phyloP scores from a whole-genome alignment of 2,797 vertebrate genomes.

The Nasua narica region DNA sequence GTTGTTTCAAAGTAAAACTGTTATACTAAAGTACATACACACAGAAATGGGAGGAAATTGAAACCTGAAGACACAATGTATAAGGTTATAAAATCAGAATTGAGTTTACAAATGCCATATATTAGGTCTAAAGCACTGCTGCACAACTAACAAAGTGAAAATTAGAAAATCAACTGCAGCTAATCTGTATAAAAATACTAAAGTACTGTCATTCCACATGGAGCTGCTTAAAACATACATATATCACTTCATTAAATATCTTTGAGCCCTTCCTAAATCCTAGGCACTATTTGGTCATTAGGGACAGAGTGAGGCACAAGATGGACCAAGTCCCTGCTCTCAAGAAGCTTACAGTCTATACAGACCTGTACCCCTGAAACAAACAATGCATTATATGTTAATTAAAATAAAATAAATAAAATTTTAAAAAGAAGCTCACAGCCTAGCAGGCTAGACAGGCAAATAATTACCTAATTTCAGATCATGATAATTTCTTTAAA shows the following conservation, averaged over 20 bases:
- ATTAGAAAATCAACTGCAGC: neutral
- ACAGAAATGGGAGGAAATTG: neutral
- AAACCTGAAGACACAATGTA: neutral
- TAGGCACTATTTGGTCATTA: neutral
- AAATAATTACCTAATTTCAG: slow-evolving; percentile 4
- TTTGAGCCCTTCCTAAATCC: neutral
- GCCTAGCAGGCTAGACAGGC: neutral
- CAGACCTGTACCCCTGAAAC: too few species aligned
- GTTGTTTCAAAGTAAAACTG: slow-evolving; percentile 10
- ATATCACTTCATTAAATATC: neutral
- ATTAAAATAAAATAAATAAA: too few species aligned
- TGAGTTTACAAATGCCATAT: neutral
- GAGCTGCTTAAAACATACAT: neutral
- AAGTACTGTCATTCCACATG: neutral
- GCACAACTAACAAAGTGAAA: neutral
- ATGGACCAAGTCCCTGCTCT: neutral
- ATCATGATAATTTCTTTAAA: neutral
- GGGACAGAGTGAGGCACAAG: neutral
- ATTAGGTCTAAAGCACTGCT: neutral
- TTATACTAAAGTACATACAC: neutral
- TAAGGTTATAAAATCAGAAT: neutral
- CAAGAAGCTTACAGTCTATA: neutral
- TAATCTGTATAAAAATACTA: neutral
- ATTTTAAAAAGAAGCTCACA: neutral
- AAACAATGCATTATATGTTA: too few species aligned